Percentiles rank a stretch among this genome's conserved stretches.
Conservation (phyloP, 2,888 invertebrate species). For the Melanargia galathea region DNA sequence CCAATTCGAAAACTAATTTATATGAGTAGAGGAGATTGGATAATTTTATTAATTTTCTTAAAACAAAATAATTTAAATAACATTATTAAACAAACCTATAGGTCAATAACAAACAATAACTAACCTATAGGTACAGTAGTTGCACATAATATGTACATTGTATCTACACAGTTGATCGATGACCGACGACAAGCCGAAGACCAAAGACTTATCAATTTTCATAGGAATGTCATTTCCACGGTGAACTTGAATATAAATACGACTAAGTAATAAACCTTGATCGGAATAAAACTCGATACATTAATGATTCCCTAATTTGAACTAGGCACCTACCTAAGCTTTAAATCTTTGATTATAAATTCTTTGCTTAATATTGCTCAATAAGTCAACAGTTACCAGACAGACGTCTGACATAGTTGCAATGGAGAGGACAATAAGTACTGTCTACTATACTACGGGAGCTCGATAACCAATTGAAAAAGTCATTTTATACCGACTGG, state of each 20-base stretch:
- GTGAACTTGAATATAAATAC: slow-evolving; percentile 7
- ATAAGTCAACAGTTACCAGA: no score
- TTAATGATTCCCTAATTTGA: background rate
- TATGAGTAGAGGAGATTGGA: background rate
- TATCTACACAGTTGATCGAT: background rate
- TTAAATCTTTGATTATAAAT: no score
- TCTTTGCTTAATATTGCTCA: no score
- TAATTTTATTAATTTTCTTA: background rate
- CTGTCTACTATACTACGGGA: no score
- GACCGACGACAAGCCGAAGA: no score
- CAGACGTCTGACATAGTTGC: no score
- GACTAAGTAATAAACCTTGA: slow-evolving; percentile 7
- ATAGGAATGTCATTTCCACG: background rate
- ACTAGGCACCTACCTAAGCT: background rate
- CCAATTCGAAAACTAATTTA: no score
- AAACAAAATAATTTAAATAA: background rate
- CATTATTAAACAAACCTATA: background rate
- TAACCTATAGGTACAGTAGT: background rate
- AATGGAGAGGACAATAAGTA: no score
- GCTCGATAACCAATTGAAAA: no score
- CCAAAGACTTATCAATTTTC: background rate
- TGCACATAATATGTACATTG: no score
- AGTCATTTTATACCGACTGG: no score
- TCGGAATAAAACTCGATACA: background rate
- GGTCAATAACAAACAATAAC: no score